A percentile compares a stretch with the other conserved stretches of the same genome.
Evolutionary conservation across 1,140 invertebrate genomes (phyloP).

Genomic region (Luehdorfia chinensis): DNA sequence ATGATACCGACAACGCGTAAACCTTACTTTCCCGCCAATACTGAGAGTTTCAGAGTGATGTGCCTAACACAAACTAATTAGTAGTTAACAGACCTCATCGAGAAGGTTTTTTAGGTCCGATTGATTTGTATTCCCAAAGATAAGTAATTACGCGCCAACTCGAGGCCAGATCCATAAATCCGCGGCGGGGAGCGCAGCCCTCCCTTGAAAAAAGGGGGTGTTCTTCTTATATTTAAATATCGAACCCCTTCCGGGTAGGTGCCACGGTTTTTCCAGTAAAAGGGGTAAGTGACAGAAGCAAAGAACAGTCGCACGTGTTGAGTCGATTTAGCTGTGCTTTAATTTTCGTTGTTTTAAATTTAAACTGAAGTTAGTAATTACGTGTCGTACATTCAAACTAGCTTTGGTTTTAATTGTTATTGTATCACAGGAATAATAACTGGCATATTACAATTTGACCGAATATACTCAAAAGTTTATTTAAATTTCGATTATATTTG

Average conservation of each 20-base stretch:
- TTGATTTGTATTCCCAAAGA: constrained; percentile 74
- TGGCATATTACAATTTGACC: too few species aligned
- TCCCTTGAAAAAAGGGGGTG: constrained; percentile 70
- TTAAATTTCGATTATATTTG: too few species aligned
- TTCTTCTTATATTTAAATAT: constrained; percentile 77
- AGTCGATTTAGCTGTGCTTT: constrained; percentile 27
- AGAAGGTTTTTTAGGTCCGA: constrained; percentile 45
- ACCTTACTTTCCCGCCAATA: not conserved
- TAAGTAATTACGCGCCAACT: constrained; percentile 72
- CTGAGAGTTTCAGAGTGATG: not conserved
- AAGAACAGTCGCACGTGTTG: constrained; percentile 35
- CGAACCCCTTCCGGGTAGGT: constrained; percentile 74
- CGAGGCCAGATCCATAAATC: constrained; percentile 73
- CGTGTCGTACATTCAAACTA: too few species aligned
- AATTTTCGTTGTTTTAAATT: too few species aligned
- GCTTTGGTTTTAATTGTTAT: too few species aligned
- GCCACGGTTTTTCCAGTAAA: constrained; percentile 75
- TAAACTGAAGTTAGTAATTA: too few species aligned
- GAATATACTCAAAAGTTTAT: too few species aligned
- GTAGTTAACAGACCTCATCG: constrained; percentile 27
- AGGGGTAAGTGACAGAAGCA: constrained; percentile 75
- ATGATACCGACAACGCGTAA: too few species aligned
- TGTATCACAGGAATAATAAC: too few species aligned
- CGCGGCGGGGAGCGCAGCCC: constrained; percentile 39
- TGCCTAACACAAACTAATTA: constrained; percentile 1